phyloP scores from a whole-genome alignment of 2,888 invertebrate genomes.

The Caenorhabditis virilis region DNA sequence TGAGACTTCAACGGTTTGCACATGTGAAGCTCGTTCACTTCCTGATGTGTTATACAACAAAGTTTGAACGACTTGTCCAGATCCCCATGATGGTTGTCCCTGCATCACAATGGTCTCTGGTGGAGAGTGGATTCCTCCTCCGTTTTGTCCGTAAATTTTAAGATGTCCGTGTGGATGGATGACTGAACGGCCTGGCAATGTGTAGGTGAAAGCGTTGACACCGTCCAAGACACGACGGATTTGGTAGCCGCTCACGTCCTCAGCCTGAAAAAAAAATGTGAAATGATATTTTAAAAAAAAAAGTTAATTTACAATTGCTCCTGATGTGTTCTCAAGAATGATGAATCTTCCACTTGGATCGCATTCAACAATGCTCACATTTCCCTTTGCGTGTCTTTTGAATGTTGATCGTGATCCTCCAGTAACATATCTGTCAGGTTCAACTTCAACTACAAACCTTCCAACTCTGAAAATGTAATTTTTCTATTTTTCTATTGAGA shows the following conservation, averaged over 20 bases:
- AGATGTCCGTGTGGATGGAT: conserved; percentile 25
- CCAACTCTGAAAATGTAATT: conserved; percentile 20
- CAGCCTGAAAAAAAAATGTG: no score
- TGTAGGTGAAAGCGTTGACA: conserved; percentile 27
- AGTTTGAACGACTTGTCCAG: conserved; percentile 61
- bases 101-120: conserved; percentile 60
- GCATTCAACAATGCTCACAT: conserved; percentile 70
- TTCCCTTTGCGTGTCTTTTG: conserved; percentile 65
- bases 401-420: conserved; percentile 33
- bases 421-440: conserved; percentile 17
- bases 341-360: conserved; percentile 71
- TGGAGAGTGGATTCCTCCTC: conserved; percentile 55
- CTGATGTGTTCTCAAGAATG: conserved; percentile 72
- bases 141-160: conserved; percentile 26
- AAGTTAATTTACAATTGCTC: no score
- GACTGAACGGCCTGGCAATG: conserved; percentile 10
- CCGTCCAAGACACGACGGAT: conserved; percentile 32
- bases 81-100: conserved; percentile 56
- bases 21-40: conserved; percentile 3
- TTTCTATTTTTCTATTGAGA: not conserved
- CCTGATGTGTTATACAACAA: conserved; percentile 60
- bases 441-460: conserved; percentile 7
- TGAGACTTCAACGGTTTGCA: conserved; percentile 2
- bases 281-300: no score
- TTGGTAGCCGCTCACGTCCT: conserved; percentile 27